Conservation (phyloP, 2,888 invertebrate species). For the Idaea aversata region DNA sequence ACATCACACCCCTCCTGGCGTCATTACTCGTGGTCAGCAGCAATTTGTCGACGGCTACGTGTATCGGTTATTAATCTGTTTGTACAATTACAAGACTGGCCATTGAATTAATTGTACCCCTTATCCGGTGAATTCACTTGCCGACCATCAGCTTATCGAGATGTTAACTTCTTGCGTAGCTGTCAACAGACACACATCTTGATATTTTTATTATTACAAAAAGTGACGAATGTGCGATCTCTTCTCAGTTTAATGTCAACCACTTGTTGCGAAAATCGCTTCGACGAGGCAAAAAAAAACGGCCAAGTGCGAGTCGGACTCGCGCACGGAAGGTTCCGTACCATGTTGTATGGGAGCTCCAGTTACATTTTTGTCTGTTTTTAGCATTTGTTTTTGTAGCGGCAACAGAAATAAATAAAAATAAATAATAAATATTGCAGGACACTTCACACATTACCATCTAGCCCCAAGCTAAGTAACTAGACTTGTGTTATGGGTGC, state of each 20-base stretch:
- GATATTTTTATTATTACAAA: conserved; percentile 57
- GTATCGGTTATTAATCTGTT: conserved; percentile 68
- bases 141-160: conserved; percentile 44
- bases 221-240: conserved; percentile 40
- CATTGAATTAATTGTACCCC: conserved; percentile 65
- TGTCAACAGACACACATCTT: conserved; percentile 42
- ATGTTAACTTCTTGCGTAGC: conserved; percentile 46
- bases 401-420: no score
- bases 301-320: no score
- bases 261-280: conserved; percentile 34
- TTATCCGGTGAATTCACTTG: conserved; percentile 60
- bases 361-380: no score
- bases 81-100: conserved; percentile 59
- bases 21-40: conserved; percentile 51
- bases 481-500: no score
- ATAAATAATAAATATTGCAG: no score
- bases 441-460: no score
- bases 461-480: no score
- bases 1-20: conserved; percentile 44
- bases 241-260: conserved; percentile 41
- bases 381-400: no score
- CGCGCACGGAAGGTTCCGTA: no score
- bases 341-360: no score
- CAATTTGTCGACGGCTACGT: conserved; percentile 69
- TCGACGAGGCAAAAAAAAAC: conserved; percentile 18